phyloP scores from a whole-genome alignment of 2,888 invertebrate genomes.

The Globia sparganii region DNA sequence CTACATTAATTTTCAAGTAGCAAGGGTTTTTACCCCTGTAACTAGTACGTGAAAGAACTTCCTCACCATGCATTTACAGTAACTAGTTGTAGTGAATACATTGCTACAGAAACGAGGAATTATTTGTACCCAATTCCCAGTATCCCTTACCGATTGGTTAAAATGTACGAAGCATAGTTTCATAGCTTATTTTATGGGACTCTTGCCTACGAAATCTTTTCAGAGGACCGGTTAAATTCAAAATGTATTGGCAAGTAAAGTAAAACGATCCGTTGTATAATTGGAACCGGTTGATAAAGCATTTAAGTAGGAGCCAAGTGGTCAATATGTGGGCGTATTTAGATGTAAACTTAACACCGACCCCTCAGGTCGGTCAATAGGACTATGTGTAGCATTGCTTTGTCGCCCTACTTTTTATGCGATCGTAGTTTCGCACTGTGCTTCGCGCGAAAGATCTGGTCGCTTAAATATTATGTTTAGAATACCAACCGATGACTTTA shows the following conservation, averaged over 20 bases:
- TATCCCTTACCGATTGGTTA: neutral
- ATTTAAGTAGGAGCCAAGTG: slow-evolving; percentile 52
- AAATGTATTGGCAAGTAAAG: slow-evolving; percentile 28
- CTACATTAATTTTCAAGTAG: slow-evolving; percentile 26
- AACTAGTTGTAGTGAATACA: neutral
- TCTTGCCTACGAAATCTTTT: neutral
- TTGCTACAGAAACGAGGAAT: neutral
- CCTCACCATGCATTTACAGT: slow-evolving; percentile 52
- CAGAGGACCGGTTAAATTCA: slow-evolving; percentile 21
- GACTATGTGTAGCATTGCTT: slow-evolving; percentile 68
- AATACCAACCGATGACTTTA: slow-evolving; percentile 30
- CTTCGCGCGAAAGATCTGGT: slow-evolving; percentile 54
- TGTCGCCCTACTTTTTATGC: slow-evolving; percentile 61
- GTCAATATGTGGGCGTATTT: slow-evolving; percentile 63
- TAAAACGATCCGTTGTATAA: slow-evolving; percentile 5
- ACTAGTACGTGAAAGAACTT: neutral
- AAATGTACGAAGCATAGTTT: neutral
- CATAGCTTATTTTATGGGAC: neutral
- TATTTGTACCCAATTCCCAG: neutral
- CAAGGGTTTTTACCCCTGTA: slow-evolving; percentile 30
- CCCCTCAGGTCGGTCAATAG: slow-evolving; percentile 72
- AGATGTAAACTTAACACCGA: slow-evolving; percentile 70
- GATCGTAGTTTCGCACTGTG: slow-evolving; percentile 57
- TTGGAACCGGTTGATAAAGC: slow-evolving; percentile 22
- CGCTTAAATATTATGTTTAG: slow-evolving; percentile 52